Base-by-base conservation (phyloP, 2,888 invertebrate genomes). In the Lordiphosa fenestrarum region DNA sequence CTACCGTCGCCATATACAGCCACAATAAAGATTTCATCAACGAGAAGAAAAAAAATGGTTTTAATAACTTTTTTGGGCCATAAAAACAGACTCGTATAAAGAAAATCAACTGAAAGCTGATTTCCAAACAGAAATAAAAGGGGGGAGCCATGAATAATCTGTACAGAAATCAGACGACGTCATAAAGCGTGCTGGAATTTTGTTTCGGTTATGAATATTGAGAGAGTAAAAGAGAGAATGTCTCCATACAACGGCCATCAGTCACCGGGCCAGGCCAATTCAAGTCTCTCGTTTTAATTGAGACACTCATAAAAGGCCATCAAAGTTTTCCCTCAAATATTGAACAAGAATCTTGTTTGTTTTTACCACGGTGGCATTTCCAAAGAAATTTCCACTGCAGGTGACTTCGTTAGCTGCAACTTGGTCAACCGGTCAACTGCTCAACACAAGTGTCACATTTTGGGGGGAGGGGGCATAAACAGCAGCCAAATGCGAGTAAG, bases 131-230 rank as follows among this genome's bases (percentile, higher is more conserved):
- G 57, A 51, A 21, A 62, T 15, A 42, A 30, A 49, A 15, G 15
- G 15, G 15, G 39, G 37, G 47, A 50, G 23, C 60, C 61, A 63
- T 77, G 84, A 82, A 78, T 82, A 84, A 77, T 77, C 77, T 82
- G 52, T 38, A 81, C 67, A 68, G 65, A 77, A 76, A 80, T 75
- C 80, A 69, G 67, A 56, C 62, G 57, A 77, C 74, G 77, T 77
- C 77, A 84, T 74, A 81, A 81, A 77, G 77, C 77, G 84, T 77
- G 77, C 66, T 82, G 77, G 77, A 77, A 77, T 77, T 77, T 77
- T 71, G 59, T 59, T 65, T 30, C 9, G 63, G 38, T 49, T 56
- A 57, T 82, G 73, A 76, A 80, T 67, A 77, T 60, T 33, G 10
- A 35, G 33, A 25, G n/a, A 15, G n/a, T 23, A n/a, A 33, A 13